Evolutionary conservation across 2,797 vertebrate genomes (phyloP).

Genomic region (Gouania willdenowi): DNA sequence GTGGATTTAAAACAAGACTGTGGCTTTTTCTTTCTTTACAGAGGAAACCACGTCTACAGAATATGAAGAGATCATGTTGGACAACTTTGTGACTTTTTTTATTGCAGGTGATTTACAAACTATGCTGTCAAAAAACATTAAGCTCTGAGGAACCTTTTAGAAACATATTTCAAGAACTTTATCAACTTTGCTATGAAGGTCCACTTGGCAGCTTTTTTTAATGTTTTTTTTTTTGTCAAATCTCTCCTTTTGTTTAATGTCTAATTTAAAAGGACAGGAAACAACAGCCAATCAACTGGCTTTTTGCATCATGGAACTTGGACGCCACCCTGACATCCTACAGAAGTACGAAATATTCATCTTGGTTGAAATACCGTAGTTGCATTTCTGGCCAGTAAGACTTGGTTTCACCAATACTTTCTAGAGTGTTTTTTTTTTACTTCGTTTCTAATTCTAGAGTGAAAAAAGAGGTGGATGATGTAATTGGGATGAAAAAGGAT

Average conservation of each 20-base stretch:
- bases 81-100: slow-evolving; percentile 92
- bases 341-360: slow-evolving; percentile 66
- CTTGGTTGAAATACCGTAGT: not conserved
- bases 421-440: not conserved
- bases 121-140: not conserved
- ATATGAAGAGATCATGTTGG: slow-evolving; percentile 82
- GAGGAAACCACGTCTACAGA: slow-evolving; percentile 75
- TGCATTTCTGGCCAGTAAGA: no score
- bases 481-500: slow-evolving; percentile 83
- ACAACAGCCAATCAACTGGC: slow-evolving; percentile 86
- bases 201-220: no score
- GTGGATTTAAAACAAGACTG: no score
- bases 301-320: slow-evolving; percentile 86
- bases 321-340: slow-evolving; percentile 81
- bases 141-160: no score
- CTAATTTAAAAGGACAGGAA: slow-evolving; percentile 81
- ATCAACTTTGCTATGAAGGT: no score
- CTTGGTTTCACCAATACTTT: no score
- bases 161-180: no score
- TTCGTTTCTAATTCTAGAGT: slow-evolving; percentile 63
- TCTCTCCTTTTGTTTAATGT: not conserved
- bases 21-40: slow-evolving; percentile 35
- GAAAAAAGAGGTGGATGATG: slow-evolving; percentile 85
- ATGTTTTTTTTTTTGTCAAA: not conserved
- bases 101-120: slow-evolving; percentile 78